Evolutionary conservation across 2,797 vertebrate genomes (phyloP), one percentile per base, ranked within the genome.

Genomic region (Morus bassanus): DNA sequence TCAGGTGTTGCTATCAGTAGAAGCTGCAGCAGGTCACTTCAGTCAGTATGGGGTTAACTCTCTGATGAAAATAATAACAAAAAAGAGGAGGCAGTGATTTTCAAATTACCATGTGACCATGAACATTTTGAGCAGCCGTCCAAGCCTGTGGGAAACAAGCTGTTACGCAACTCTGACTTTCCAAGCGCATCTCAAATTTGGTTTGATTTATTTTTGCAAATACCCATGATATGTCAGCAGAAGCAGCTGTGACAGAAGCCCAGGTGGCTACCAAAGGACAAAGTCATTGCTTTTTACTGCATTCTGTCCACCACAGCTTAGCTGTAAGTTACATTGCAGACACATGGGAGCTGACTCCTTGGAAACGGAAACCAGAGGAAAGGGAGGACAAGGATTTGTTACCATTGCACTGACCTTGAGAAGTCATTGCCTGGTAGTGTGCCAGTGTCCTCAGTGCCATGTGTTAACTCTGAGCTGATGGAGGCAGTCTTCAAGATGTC

Each of bases 331-430:
- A 96, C 93, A 45, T 63, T 96, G 97, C 68, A 82, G 79, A 70
- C 92, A 74, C 4, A 16, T 81, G 95, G 94, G 85, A 88, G 97
- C 98, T 98, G 98, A 98, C 94, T 94, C 95, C 88, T 97, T 85
- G 70, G 97, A 98, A 98, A 98, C 91, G 91, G 97, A 98, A 95
- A 97, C 96, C 95, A 61, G 68, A 60, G 74, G 60, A 84, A 73
- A 78, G 37, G 48, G 89, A 96, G 82, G 74, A 78, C 50, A 22
- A 64, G 41, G 63, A 78, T 94, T 83, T 91, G 73, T 91, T 97
- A 88, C 89, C 61, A 35, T 43, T 46, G 45, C n/a, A 14, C 72
- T 96, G 94, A 61, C 97, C 97, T 98, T 98, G 97, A 72, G 9
- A 27, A 92, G 78, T 68, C 87, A 3, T 46, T 35, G 45, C 8